phyloP scores from a whole-genome alignment of 1,140 invertebrate species.

The Monochamus saltuarius region DNA sequence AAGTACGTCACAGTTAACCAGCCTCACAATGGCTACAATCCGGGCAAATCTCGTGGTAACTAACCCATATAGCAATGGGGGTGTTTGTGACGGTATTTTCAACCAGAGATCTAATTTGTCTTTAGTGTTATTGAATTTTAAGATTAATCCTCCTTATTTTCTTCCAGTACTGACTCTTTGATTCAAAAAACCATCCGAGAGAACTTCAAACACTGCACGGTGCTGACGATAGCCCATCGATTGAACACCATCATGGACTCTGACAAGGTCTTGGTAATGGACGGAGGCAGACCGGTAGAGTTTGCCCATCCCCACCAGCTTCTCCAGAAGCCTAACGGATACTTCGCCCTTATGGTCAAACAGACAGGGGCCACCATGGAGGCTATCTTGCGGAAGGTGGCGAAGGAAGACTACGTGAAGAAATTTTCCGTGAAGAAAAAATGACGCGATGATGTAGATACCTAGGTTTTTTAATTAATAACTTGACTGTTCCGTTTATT shows the following conservation, averaged over 20 bases:
- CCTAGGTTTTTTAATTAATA: too few relatives aligned
- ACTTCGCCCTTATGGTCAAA: conserved; percentile 70
- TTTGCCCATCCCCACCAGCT: conserved; percentile 45
- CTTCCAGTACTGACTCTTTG: conserved; percentile 57
- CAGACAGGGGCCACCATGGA: conserved; percentile 53
- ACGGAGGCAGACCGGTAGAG: conserved; percentile 42
- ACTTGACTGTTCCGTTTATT: too few relatives aligned
- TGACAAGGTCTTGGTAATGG: conserved; percentile 47
- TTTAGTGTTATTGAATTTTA: too few relatives aligned
- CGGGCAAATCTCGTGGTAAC: too few relatives aligned
- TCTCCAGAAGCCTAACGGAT: conserved; percentile 53
- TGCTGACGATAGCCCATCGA: conserved; percentile 74
- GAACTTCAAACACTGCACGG: conserved; percentile 62
- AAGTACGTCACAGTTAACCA: too few relatives aligned
- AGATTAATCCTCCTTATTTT: neutral
- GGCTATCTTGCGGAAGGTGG: conserved; percentile 21
- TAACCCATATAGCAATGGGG: too few relatives aligned
- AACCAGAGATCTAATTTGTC: too few relatives aligned
- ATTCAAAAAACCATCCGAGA: conserved; percentile 61
- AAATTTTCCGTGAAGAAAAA: neutral
- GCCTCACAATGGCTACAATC: too few relatives aligned
- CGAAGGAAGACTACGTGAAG: conserved; percentile 24
- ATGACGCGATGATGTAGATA: neutral
- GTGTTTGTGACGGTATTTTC: too few relatives aligned
- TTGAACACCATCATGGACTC: conserved; percentile 72